phyloP scores from a whole-genome alignment of 1,140 invertebrate genomes.

The Pseudomyrmex concolor region DNA sequence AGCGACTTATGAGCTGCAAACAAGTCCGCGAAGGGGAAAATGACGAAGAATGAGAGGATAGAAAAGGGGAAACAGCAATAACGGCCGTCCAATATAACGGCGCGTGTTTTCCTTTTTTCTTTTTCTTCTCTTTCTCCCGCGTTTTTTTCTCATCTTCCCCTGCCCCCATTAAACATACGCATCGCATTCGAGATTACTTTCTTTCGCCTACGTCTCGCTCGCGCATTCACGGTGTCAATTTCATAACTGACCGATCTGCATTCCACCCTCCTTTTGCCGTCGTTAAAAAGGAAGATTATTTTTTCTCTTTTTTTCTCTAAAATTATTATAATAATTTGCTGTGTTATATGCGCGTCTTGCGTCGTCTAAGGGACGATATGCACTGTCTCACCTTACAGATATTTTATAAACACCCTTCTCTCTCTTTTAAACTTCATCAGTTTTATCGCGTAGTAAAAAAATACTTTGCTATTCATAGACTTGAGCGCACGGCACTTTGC shows the following conservation, averaged over 20 bases:
- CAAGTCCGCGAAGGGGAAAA: constrained; percentile 8
- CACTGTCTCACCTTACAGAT: too few species aligned
- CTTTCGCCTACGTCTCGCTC: background rate
- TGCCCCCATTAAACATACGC: constrained; percentile 9
- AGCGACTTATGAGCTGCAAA: constrained; percentile 61
- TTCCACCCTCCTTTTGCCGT: background rate
- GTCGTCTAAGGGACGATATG: background rate
- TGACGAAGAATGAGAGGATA: too few species aligned
- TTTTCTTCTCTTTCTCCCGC: background rate
- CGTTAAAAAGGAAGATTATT: background rate
- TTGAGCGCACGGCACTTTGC: background rate
- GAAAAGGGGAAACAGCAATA: constrained; percentile 17
- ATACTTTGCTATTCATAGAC: background rate
- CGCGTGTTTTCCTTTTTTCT: background rate
- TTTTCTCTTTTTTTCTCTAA: background rate
- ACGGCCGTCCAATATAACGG: constrained; percentile 60
- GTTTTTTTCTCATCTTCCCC: background rate
- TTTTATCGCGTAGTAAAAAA: background rate
- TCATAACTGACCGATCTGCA: constrained; percentile 13
- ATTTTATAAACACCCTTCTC: too few species aligned
- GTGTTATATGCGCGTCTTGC: background rate
- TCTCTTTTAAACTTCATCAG: background rate
- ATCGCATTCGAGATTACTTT: constrained; percentile 13
- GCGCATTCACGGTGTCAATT: constrained; percentile 18
- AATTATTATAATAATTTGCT: constrained; percentile 23